Conservation (phyloP, 2,113 vertebrate species). For the Mus pahari region DNA sequence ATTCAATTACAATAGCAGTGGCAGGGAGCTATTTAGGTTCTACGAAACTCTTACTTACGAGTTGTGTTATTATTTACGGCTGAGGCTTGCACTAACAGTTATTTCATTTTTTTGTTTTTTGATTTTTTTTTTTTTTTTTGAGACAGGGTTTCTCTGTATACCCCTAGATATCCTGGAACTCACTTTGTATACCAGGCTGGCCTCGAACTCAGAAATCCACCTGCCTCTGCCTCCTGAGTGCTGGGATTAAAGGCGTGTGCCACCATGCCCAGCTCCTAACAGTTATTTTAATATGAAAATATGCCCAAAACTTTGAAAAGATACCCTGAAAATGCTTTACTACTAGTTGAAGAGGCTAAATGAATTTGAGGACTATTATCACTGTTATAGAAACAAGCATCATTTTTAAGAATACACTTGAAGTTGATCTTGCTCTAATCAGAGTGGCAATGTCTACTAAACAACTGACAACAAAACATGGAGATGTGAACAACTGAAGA, state of each 20-base stretch:
- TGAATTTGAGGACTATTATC: neutral
- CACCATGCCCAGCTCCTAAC: too few relatives aligned
- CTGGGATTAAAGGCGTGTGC: too few relatives aligned
- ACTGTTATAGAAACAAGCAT: neutral
- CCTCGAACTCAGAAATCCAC: too few relatives aligned
- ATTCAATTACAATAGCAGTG: neutral
- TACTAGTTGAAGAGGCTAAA: neutral
- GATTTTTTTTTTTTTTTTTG: too few relatives aligned
- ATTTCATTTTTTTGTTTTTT: too few relatives aligned
- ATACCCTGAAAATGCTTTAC: constrained; percentile 13
- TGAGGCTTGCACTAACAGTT: neutral
- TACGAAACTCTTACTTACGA: neutral
- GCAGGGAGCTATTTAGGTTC: neutral
- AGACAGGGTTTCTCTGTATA: too few relatives aligned
- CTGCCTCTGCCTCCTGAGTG: too few relatives aligned
- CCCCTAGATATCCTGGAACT: too few relatives aligned
- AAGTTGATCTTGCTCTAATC: neutral
- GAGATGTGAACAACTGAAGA: neutral
- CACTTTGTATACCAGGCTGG: too few relatives aligned
- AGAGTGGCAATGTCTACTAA: neutral
- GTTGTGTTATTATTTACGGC: neutral
- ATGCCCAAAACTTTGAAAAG: neutral
- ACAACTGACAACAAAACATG: neutral
- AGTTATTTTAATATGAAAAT: neutral
- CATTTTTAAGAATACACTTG: neutral